phyloP scores from a whole-genome alignment of 2,888 invertebrate species.

The Chymomyza procnemis region DNA sequence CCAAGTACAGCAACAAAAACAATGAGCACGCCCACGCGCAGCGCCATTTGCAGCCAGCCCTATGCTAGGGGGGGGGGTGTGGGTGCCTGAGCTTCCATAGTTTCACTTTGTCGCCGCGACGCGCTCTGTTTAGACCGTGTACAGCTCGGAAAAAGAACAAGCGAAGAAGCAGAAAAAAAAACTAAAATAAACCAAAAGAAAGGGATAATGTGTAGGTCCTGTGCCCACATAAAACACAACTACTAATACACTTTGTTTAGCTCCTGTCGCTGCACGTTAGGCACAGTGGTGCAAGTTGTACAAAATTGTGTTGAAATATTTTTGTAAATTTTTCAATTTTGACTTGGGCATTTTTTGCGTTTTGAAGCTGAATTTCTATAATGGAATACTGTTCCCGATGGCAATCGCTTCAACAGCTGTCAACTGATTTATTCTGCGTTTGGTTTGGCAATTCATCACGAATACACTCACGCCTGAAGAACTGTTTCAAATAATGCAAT shows the following conservation, averaged over 20 bases:
- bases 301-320: not conserved
- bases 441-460: too few relatives aligned
- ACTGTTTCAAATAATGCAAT: too few relatives aligned
- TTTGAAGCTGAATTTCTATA: too few relatives aligned
- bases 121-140: not conserved
- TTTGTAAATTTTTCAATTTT: not conserved
- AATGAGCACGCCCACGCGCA: not conserved
- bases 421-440: too few relatives aligned
- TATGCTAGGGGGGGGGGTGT: too few relatives aligned
- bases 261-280: not conserved
- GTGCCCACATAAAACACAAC: constrained; percentile 52
- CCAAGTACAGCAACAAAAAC: not conserved
- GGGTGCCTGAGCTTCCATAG: too few relatives aligned
- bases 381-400: too few relatives aligned
- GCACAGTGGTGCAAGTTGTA: not conserved
- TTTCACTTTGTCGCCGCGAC: not conserved
- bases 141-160: not conserved
- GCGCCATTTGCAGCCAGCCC: not conserved
- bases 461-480: too few relatives aligned
- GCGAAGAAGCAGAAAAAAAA: not conserved
- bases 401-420: too few relatives aligned
- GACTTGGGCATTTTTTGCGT: not conserved
- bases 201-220: constrained; percentile 61
- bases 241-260: constrained; percentile 52
- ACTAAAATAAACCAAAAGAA: constrained; percentile 46